A percentile compares a stretch with the other conserved stretches of the same genome.
Evolutionary conservation across 2,113 vertebrate genomes (phyloP).

Genomic region (Oceanodroma tethys): DNA sequence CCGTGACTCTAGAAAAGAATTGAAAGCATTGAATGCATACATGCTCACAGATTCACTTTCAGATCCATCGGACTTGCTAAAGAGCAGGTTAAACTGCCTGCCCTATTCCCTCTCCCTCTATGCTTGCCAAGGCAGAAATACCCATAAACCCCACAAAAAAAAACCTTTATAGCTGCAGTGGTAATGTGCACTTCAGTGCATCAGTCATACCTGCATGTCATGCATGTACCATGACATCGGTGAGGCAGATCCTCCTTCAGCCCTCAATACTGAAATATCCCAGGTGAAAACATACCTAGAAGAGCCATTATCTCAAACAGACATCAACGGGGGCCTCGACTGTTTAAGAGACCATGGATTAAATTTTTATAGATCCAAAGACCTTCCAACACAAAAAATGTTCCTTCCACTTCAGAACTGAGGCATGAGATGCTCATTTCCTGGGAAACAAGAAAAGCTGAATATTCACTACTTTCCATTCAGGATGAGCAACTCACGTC

Average conservation of each 20-base stretch:
- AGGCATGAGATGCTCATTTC: neutral
- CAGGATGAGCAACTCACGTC: neutral
- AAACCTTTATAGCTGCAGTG: neutral
- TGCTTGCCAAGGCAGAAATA: neutral
- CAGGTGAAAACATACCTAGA: neutral
- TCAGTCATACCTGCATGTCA: neutral
- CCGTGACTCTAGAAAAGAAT: neutral
- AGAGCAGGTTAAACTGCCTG: neutral
- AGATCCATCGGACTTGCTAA: neutral
- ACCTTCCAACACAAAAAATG: neutral
- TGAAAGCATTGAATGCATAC: neutral
- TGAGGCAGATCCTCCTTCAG: neutral
- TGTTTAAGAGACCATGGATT: neutral
- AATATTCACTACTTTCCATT: neutral
- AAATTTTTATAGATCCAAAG: neutral
- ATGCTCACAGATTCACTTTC: neutral
- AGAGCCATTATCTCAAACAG: neutral
- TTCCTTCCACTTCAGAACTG: neutral
- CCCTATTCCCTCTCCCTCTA: neutral
- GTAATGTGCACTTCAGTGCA: neutral
- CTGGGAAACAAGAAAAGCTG: neutral
- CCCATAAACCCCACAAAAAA: neutral
- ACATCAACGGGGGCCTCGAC: fast-evolving
- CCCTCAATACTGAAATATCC: neutral
- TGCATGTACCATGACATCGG: neutral